These are phyloP conservation scores for Fratercula arctica DNA, from an alignment of 2,797 vertebrate species.

Conservation along the genomic window DNA sequence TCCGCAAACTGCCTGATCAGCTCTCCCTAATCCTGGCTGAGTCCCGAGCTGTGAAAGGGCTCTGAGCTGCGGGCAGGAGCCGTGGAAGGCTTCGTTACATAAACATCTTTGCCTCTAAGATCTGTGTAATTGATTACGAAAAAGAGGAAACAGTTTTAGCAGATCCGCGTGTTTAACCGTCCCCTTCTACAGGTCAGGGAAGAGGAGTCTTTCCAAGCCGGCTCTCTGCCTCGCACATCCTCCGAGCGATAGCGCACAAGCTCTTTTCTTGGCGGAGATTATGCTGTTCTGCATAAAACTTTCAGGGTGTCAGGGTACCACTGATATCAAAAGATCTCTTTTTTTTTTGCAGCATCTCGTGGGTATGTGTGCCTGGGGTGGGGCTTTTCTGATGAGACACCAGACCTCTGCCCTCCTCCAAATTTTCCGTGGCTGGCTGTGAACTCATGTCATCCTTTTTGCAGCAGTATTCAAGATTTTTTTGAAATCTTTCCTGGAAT, in stretches of 20 bases:
- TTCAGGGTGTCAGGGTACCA: neutral
- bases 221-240: neutral
- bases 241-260: rapidly evolving
- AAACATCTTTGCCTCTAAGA: constrained; percentile 33
- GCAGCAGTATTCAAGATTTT: neutral
- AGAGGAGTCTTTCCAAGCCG: neutral
- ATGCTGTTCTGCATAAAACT: neutral
- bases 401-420: neutral
- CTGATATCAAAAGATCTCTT: neutral
- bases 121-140: neutral
- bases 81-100: neutral
- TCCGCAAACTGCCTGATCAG: neutral
- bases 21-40: neutral
- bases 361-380: neutral
- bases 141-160: neutral
- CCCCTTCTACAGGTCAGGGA: neutral
- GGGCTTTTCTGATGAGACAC: neutral
- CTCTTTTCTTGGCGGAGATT: neutral
- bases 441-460: neutral
- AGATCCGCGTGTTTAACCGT: neutral
- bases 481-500: neutral
- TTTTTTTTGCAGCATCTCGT: neutral
- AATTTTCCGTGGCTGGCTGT: neutral
- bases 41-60: neutral
- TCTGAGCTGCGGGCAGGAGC: neutral